These are phyloP conservation scores for Acanthiza pusilla DNA, from an alignment of 2,797 vertebrate genomes.

Conservation along the genomic window DNA sequence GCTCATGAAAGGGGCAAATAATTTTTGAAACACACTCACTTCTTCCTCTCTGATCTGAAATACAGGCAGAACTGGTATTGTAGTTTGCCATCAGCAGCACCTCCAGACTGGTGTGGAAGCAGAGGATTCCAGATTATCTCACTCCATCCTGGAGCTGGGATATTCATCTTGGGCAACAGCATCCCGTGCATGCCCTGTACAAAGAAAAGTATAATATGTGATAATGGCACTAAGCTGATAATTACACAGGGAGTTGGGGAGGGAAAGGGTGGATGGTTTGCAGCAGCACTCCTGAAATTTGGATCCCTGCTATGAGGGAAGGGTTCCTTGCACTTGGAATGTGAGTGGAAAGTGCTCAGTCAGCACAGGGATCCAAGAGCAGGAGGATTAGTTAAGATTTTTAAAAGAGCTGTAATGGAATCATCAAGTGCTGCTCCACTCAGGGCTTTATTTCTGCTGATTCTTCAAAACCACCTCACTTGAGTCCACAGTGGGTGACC, in stretches of 20 bases:
- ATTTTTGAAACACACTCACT: background rate
- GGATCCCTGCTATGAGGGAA: background rate
- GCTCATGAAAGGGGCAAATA: background rate
- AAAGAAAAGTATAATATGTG: background rate
- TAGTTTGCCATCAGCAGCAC: background rate
- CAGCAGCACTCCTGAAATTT: background rate
- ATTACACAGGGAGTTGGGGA: background rate
- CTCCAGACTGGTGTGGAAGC: background rate
- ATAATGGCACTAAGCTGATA: slow-evolving; percentile 38
- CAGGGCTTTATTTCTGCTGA: background rate
- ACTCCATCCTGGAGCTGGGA: background rate
- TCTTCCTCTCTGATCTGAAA: background rate
- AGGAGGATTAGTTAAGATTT: background rate
- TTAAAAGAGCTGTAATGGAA: background rate
- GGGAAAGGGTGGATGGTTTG: slow-evolving; percentile 29
- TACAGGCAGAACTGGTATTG: slow-evolving; percentile 3
- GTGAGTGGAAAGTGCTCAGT: background rate
- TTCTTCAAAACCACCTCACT: background rate
- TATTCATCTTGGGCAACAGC: background rate
- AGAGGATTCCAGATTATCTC: background rate
- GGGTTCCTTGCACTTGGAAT: background rate
- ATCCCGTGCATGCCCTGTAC: background rate
- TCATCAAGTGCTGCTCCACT: background rate
- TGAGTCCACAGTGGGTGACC: background rate
- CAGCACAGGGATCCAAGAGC: background rate